A percentile compares a stretch with the other conserved stretches of the same genome.
Conservation (phyloP, 1,140 invertebrate species). For the Drosophila gunungcola region DNA sequence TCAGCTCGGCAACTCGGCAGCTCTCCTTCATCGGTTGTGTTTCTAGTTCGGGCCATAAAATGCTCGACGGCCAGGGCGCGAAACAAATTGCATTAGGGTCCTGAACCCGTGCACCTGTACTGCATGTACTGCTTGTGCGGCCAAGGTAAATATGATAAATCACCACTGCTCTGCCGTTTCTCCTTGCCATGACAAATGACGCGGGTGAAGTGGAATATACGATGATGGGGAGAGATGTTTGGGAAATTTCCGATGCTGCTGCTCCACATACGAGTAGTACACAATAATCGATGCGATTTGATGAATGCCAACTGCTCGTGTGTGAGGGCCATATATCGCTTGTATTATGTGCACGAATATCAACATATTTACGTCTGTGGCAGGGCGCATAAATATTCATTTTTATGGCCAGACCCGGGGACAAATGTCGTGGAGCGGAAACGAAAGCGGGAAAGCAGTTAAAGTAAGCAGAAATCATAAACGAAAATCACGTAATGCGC, state of each 20-base stretch:
- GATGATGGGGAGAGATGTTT: background rate
- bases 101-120: conserved; percentile 77
- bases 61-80: conserved; percentile 66
- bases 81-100: conserved; percentile 77
- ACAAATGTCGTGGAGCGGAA: conserved; percentile 24
- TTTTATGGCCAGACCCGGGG: conserved; percentile 75
- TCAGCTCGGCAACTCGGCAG: too few relatives aligned
- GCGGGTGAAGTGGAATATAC: conserved; percentile 8
- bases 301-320: conserved; percentile 64
- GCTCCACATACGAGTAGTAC: conserved; percentile 35
- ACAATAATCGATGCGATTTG: conserved; percentile 82
- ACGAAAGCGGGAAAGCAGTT: conserved; percentile 68
- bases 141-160: conserved; percentile 80
- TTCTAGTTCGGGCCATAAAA: conserved; percentile 71
- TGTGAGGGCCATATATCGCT: conserved; percentile 46
- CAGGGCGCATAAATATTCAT: conserved; percentile 77
- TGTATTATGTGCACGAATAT: conserved; percentile 61
- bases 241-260: conserved; percentile 3
- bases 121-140: conserved; percentile 21
- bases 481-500: conserved; percentile 80
- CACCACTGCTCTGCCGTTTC: conserved; percentile 51
- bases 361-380: conserved; percentile 68
- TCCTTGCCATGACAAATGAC: conserved; percentile 74
- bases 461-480: conserved; percentile 81
- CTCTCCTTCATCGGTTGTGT: background rate